Conservation (phyloP, 1,140 invertebrate species). For the Drosophila rhopaloa region DNA sequence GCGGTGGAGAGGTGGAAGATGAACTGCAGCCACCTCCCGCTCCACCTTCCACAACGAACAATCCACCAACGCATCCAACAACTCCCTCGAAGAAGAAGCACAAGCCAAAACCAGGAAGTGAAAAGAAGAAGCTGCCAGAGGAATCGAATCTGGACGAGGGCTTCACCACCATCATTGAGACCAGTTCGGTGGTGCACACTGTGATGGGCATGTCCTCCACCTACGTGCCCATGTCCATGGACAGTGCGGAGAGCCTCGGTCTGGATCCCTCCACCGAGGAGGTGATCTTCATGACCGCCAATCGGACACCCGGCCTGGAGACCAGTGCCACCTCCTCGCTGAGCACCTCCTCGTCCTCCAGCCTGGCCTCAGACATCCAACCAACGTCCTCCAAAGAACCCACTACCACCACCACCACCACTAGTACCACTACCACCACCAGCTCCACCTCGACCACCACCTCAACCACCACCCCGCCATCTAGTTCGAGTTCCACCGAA, state of each 20-base stretch:
- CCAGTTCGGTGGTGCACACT: slow-evolving; percentile 69
- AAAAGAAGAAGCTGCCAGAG: slow-evolving; percentile 56
- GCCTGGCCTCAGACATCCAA: slow-evolving; percentile 34
- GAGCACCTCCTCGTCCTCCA: slow-evolving; percentile 4
- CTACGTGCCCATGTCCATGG: slow-evolving; percentile 80
- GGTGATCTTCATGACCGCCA: slow-evolving; percentile 80
- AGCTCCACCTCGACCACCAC: slow-evolving; percentile 34
- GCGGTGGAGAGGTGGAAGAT: slow-evolving; percentile 57
- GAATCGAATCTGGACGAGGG: slow-evolving; percentile 17
- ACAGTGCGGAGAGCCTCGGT: slow-evolving; percentile 47
- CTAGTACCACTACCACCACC: slow-evolving; percentile 43
- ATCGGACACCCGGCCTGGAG: slow-evolving; percentile 84
- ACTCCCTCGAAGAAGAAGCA: slow-evolving; percentile 65
- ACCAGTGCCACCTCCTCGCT: slow-evolving; percentile 20
- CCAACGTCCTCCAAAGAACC: slow-evolving; percentile 56
- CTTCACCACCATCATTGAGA: slow-evolving; percentile 68
- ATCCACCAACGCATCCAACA: slow-evolving; percentile 11
- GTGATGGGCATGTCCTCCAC: slow-evolving; percentile 72
- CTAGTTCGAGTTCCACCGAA: slow-evolving; percentile 53
- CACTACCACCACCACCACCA: slow-evolving; percentile 57
- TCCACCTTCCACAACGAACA: slow-evolving; percentile 17
- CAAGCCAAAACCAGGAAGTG: slow-evolving; percentile 55
- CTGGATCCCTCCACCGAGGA: slow-evolving; percentile 75
- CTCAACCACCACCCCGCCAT: slow-evolving; percentile 43
- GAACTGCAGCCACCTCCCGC: slow-evolving; percentile 50